A percentile compares a stretch with the other conserved stretches of the same genome.
phyloP scores from a whole-genome alignment of 2,888 invertebrate genomes.

The Cheilosia vernalis region DNA sequence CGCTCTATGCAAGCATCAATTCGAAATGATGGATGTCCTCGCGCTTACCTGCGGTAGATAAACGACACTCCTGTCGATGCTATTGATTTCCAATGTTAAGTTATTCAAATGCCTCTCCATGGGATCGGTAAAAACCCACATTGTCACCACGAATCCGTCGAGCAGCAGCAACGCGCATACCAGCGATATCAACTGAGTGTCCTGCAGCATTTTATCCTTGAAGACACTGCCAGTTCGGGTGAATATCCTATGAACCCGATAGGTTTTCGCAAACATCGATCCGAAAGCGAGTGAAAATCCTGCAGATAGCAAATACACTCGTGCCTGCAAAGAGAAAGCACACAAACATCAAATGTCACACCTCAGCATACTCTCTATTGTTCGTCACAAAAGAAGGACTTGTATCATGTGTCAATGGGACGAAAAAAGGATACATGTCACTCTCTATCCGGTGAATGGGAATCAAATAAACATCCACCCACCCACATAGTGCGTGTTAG shows the following conservation, averaged over 20 bases:
- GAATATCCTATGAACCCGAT: slow-evolving; percentile 95
- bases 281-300: slow-evolving; percentile 96
- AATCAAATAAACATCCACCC: background rate
- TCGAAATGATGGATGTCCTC: slow-evolving; percentile 30
- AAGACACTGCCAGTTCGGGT: slow-evolving; percentile 93
- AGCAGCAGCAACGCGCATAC: slow-evolving; percentile 92
- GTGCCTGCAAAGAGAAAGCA: slow-evolving; percentile 86
- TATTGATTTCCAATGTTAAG: slow-evolving; percentile 90
- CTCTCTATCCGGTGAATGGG: slow-evolving; percentile 5
- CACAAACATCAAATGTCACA: background rate
- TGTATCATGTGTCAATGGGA: slow-evolving; percentile 3
- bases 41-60: slow-evolving; percentile 91
- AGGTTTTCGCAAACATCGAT: slow-evolving; percentile 97
- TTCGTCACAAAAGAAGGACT: background rate
- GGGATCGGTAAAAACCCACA: slow-evolving; percentile 94
- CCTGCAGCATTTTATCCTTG: slow-evolving; percentile 95
- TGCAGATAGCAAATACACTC: slow-evolving; percentile 94
- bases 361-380: background rate
- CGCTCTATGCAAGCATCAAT: slow-evolving; percentile 4
- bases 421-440: slow-evolving; percentile 18
- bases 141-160: slow-evolving; percentile 91
- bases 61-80: slow-evolving; percentile 90
- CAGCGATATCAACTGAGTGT: slow-evolving; percentile 93
- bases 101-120: slow-evolving; percentile 93
- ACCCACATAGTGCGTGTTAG: background rate